A percentile compares a stretch with the other conserved stretches of the same genome.
These are phyloP conservation scores for Drosophila emarginata DNA, from an alignment of 2,888 invertebrate species.

Conservation along the genomic window DNA sequence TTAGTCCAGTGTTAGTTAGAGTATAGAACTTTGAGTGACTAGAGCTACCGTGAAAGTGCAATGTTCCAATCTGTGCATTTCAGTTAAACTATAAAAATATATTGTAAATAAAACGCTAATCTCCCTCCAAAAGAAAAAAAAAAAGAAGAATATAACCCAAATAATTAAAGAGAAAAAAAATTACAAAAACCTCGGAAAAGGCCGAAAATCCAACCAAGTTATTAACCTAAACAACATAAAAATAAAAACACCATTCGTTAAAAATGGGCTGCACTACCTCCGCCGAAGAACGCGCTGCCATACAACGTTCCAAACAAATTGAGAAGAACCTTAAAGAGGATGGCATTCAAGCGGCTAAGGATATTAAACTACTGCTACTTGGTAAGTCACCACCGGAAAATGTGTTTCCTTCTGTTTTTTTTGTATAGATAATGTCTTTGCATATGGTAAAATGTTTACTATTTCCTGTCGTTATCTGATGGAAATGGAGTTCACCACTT, in stretches of 20 bases:
- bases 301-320: constrained; percentile 98
- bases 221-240: not conserved
- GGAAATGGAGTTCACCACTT: constrained; percentile 2
- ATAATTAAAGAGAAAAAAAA: not conserved
- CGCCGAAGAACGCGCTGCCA: constrained; percentile 98
- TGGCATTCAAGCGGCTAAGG: constrained; percentile 98
- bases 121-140: not conserved
- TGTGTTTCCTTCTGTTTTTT: not conserved
- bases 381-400: constrained; percentile 86
- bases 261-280: constrained; percentile 99
- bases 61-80: constrained; percentile 24
- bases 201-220: constrained; percentile 12
- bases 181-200: constrained; percentile 4
- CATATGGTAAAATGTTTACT: not conserved
- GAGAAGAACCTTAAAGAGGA: constrained; percentile 99
- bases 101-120: constrained; percentile 11
- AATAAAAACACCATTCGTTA: constrained; percentile 9
- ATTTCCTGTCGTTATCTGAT: constrained; percentile 1
- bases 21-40: no score
- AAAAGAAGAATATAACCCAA: not conserved
- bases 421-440: not conserved
- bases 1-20: not conserved
- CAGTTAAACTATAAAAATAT: constrained; percentile 4
- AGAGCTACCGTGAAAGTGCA: not conserved
- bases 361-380: constrained; percentile 98